These are phyloP conservation scores for Oryzias sinensis DNA, from an alignment of 2,797 vertebrate genomes.

Conservation along the genomic window DNA sequence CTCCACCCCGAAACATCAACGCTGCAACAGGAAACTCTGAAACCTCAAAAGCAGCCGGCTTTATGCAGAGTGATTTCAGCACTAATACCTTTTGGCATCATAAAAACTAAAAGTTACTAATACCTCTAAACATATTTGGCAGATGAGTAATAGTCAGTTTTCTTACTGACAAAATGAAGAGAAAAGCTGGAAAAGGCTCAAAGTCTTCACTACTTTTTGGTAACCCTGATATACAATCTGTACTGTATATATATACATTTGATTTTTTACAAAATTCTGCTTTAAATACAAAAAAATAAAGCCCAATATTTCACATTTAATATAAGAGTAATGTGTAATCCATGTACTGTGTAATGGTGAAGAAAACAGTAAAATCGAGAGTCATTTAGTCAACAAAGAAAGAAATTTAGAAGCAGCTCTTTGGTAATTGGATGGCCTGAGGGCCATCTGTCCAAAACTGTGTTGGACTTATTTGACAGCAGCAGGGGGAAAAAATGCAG, in stretches of 20 bases:
- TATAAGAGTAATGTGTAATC: too few species aligned
- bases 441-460: neutral
- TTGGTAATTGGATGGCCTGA: neutral
- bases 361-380: neutral
- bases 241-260: neutral
- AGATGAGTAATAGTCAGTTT: neutral
- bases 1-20: slow-evolving; percentile 26
- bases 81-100: slow-evolving; percentile 17
- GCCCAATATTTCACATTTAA: too few species aligned
- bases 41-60: slow-evolving; percentile 27
- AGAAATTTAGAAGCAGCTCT: neutral
- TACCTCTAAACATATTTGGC: neutral
- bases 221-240: neutral
- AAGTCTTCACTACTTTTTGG: neutral
- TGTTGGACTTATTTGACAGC: neutral
- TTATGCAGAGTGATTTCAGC: slow-evolving; percentile 19
- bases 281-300: too few species aligned
- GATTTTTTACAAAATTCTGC: neutral
- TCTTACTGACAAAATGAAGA: neutral
- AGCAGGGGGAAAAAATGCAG: neutral
- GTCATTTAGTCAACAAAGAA: neutral
- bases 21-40: slow-evolving; percentile 37
- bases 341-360: too few species aligned
- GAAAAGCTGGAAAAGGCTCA: too few species aligned
- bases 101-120: slow-evolving; percentile 7